phyloP scores from a whole-genome alignment of 2,113 vertebrate genomes.

The Rhinoderma darwinii region DNA sequence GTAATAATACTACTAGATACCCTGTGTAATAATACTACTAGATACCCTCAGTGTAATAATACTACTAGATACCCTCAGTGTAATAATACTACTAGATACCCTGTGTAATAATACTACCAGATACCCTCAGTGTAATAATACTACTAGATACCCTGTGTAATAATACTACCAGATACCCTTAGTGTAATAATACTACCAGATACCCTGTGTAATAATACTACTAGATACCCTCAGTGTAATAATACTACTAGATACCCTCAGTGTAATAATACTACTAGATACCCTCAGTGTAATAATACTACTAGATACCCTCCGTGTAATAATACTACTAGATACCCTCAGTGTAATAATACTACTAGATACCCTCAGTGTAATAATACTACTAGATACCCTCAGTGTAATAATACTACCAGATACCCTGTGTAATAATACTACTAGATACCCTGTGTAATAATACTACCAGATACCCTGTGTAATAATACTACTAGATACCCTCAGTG shows the following conservation, averaged over 20 bases:
- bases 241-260: not conserved
- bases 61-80: too few species aligned
- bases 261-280: not conserved
- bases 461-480: not conserved
- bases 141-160: not conserved
- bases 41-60: not conserved
- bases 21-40: not conserved
- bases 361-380: not conserved
- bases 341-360: not conserved
- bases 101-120: not conserved
- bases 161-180: not conserved
- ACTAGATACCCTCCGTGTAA: not conserved
- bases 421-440: not conserved
- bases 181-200: not conserved
- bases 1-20: constrained; percentile 3
- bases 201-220: not conserved
- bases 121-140: not conserved
- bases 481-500: not conserved
- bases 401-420: not conserved
- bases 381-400: not conserved
- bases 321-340: not conserved
- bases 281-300: constrained; percentile 5
- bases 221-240: not conserved
- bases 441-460: constrained; percentile 1
- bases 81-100: not conserved